Evolutionary conservation across 2,797 vertebrate species (phyloP).

Genomic region (Artibeus lituratus): DNA sequence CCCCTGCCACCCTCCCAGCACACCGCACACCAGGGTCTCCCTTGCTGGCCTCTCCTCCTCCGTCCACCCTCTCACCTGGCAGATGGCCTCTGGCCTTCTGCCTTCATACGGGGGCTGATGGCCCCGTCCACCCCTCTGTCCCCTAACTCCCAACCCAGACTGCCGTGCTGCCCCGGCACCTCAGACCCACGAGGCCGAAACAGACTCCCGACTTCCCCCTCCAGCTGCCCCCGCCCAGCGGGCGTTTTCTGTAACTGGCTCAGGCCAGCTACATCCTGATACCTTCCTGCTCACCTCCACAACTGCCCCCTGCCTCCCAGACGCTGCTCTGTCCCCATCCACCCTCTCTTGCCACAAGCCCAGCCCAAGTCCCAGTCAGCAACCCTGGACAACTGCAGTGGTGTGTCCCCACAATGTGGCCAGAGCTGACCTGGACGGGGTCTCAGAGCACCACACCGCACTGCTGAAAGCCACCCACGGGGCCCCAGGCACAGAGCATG

Average conservation of each 20-base stretch:
- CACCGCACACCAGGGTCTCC: rapidly evolving
- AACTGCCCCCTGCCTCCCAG: background rate
- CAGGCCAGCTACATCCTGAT: background rate
- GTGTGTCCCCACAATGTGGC: rapidly evolving
- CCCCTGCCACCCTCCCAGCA: background rate
- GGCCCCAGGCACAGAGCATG: background rate
- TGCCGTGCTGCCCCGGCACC: background rate
- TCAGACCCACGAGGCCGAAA: background rate
- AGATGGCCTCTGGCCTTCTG: background rate
- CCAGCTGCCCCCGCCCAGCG: background rate
- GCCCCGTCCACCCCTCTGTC: background rate
- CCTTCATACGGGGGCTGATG: too few relatives aligned
- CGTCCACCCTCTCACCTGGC: background rate
- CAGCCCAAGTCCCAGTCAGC: background rate
- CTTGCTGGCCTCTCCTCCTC: background rate
- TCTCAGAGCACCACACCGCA: background rate
- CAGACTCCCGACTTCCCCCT: background rate
- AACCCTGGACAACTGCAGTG: background rate
- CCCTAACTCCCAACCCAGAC: background rate
- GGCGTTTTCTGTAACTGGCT: background rate
- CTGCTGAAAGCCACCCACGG: background rate
- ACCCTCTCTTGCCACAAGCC: background rate
- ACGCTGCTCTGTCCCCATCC: background rate
- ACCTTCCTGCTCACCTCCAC: background rate
- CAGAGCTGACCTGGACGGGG: too few relatives aligned